These are phyloP conservation scores for Chromis chromis DNA, from an alignment of 2,797 vertebrate species.

Conservation along the genomic window DNA sequence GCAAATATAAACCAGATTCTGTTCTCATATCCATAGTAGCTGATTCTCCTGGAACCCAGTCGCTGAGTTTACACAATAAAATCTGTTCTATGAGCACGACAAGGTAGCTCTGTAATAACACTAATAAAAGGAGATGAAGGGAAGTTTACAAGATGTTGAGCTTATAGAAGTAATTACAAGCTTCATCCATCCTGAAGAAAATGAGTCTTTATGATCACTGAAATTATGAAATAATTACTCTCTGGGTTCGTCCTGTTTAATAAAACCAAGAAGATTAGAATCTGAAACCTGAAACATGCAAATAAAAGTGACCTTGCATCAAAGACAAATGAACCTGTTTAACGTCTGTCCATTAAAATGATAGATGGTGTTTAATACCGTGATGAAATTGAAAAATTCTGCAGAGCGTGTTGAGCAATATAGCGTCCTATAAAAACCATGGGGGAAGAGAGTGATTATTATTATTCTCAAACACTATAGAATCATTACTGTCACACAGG, in stretches of 20 bases:
- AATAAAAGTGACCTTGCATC: constrained; percentile 25
- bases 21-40: not conserved
- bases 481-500: too few species aligned
- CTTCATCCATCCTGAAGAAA: too few species aligned
- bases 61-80: too few species aligned
- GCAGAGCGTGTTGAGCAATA: not conserved
- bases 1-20: constrained; percentile 41
- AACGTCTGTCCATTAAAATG: constrained; percentile 21
- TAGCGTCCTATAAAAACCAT: not conserved
- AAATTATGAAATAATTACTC: constrained; percentile 20
- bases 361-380: constrained; percentile 18
- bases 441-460: not conserved
- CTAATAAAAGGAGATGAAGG: not conserved
- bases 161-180: too few species aligned
- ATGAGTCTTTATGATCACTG: constrained; percentile 2
- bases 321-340: constrained; percentile 27
- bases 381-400: constrained; percentile 13
- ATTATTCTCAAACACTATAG: not conserved
- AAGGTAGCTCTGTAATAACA: not conserved
- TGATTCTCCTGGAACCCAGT: not conserved
- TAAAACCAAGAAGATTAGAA: constrained; percentile 34
- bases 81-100: not conserved
- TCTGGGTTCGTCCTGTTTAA: constrained; percentile 7
- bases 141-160: not conserved
- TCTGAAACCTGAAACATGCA: constrained; percentile 16